Conservation (phyloP, 2,797 vertebrate species). For the Gymnocypris eckloni region DNA sequence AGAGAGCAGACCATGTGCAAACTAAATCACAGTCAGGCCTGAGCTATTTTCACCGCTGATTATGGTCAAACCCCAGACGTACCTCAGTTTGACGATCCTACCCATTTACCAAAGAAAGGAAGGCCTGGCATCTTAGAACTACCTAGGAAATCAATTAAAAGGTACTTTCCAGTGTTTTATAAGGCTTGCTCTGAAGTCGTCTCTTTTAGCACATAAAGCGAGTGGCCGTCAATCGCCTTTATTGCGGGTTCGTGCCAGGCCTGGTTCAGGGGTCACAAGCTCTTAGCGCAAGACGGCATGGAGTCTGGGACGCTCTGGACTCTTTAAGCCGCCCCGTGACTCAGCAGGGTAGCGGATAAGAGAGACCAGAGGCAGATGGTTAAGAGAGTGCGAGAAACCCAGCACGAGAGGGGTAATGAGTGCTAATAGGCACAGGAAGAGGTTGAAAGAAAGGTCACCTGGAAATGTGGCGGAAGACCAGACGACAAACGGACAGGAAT, state of each 20-base stretch:
- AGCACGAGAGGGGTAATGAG: constrained; percentile 30
- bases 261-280: constrained; percentile 57
- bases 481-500: constrained; percentile 1
- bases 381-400: constrained; percentile 27
- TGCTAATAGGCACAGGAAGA: constrained; percentile 39
- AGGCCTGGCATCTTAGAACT: constrained; percentile 23
- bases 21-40: constrained; percentile 56
- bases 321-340: constrained; percentile 4
- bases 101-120: constrained; percentile 24
- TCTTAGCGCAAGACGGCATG: constrained; percentile 30
- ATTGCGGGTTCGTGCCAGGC: constrained; percentile 37
- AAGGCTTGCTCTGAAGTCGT: constrained; percentile 73
- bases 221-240: constrained; percentile 54
- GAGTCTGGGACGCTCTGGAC: constrained; percentile 19
- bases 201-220: constrained; percentile 53
- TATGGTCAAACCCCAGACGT: constrained; percentile 45
- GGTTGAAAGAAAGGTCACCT: constrained; percentile 50
- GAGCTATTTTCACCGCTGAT: constrained; percentile 47
- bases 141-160: constrained; percentile 74
- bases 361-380: constrained; percentile 36
- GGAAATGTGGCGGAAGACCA: constrained; percentile 6
- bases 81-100: constrained; percentile 15
- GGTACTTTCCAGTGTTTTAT: constrained; percentile 72
- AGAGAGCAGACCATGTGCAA: constrained; percentile 54
- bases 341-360: constrained; percentile 30